Percentiles rank a stretch among this genome's conserved stretches.
These are phyloP conservation scores for Craseonycteris thonglongyai DNA, from an alignment of 2,113 vertebrate genomes.

Conservation along the genomic window DNA sequence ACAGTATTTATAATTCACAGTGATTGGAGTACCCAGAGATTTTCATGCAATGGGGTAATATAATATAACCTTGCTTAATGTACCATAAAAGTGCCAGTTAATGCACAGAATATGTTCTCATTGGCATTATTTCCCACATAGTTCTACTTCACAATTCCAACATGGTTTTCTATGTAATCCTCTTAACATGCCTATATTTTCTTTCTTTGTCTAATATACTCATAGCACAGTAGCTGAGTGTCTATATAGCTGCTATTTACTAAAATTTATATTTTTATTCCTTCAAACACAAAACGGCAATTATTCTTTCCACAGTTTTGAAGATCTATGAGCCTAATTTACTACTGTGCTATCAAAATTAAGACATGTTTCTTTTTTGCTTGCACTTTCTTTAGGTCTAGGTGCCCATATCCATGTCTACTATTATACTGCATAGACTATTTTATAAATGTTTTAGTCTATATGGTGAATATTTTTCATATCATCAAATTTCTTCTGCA, in stretches of 20 bases:
- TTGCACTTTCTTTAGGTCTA: not conserved
- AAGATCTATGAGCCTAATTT: not conserved
- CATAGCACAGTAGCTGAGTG: not conserved
- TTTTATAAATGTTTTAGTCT: not conserved
- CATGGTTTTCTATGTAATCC: conserved; percentile 5
- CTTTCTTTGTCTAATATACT: not conserved
- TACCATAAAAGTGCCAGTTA: not conserved
- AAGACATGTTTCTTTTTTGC: not conserved
- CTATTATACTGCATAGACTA: not conserved
- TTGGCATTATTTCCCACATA: not conserved
- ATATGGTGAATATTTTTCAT: not conserved
- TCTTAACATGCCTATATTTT: not conserved
- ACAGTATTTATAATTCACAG: not conserved
- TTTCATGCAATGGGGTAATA: not conserved
- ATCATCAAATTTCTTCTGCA: not conserved
- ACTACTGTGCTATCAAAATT: not conserved
- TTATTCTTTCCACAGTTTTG: not conserved
- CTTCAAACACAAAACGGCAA: not conserved
- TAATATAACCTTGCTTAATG: conserved; percentile 4
- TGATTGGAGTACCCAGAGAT: not conserved
- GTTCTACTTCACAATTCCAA: conserved; percentile 3
- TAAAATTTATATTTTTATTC: not conserved
- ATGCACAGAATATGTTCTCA: not conserved
- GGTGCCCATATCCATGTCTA: not conserved
- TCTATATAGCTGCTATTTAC: not conserved